Evolutionary conservation across 2,797 vertebrate genomes (phyloP).

Genomic region (Cyprinella venusta): DNA sequence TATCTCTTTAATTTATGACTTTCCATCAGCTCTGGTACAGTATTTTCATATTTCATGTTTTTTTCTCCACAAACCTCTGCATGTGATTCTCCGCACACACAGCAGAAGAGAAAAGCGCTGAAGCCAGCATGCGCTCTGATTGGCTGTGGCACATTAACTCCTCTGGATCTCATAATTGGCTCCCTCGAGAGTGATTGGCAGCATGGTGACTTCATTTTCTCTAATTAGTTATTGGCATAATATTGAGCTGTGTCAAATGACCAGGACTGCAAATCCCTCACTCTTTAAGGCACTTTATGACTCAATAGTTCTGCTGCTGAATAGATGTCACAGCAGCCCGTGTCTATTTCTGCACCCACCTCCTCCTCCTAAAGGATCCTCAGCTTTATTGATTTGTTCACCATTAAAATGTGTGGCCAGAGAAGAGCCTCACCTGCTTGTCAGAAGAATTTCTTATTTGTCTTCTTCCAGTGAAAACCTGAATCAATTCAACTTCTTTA

Average conservation of each 20-base stretch:
- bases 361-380: neutral
- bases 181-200: slow-evolving; percentile 57
- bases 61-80: neutral
- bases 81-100: neutral
- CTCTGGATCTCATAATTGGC: slow-evolving; percentile 58
- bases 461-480: neutral
- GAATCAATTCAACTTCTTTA: neutral
- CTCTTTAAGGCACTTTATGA: slow-evolving; percentile 33
- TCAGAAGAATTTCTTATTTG: slow-evolving; percentile 7
- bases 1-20: neutral
- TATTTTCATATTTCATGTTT: neutral
- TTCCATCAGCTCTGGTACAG: neutral
- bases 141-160: slow-evolving; percentile 19
- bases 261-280: slow-evolving; percentile 43
- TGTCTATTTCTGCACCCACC: slow-evolving; percentile 11
- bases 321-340: slow-evolving; percentile 12
- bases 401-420: slow-evolving; percentile 23
- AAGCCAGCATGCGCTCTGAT: neutral
- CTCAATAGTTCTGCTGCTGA: slow-evolving; percentile 51
- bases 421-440: slow-evolving; percentile 7
- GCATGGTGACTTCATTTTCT: slow-evolving; percentile 61
- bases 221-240: slow-evolving; percentile 65
- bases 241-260: slow-evolving; percentile 58
- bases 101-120: neutral
- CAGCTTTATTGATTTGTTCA: slow-evolving; percentile 37